phyloP scores from a whole-genome alignment of 2,113 vertebrate species.

The Barnardius zonarius region DNA sequence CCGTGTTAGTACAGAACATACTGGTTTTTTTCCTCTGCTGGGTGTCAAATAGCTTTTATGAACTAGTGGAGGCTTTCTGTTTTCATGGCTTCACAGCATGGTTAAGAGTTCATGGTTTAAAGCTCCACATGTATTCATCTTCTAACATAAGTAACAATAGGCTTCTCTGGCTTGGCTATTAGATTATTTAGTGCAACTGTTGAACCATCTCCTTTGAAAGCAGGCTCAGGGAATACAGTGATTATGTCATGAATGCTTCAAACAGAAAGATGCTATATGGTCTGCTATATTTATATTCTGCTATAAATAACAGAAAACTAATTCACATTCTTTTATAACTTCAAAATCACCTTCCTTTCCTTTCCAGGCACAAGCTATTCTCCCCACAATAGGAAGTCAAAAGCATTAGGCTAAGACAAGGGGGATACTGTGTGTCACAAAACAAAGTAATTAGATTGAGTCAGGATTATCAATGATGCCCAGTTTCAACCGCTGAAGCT shows the following conservation, averaged over 20 bases:
- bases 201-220: neutral
- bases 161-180: conserved; percentile 11
- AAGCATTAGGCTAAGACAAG: conserved; percentile 47
- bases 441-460: conserved; percentile 47
- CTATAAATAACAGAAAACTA: neutral
- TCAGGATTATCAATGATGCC: conserved; percentile 27
- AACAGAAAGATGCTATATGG: neutral
- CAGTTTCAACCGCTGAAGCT: neutral
- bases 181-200: neutral
- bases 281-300: neutral
- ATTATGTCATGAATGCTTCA: neutral
- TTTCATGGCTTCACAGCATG: neutral
- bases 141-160: conserved; percentile 26
- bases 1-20: neutral
- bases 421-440: conserved; percentile 21
- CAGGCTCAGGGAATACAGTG: neutral
- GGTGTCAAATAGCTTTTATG: neutral
- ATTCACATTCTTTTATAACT: neutral
- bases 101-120: conserved; percentile 9
- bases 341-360: conserved; percentile 37
- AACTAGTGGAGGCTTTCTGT: neutral
- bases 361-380: neutral
- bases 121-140: neutral
- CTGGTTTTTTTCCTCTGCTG: neutral
- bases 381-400: neutral